A percentile compares a stretch with the other conserved stretches of the same genome.
phyloP scores from a whole-genome alignment of 2,113 vertebrate genomes.

The Poecilia latipinna region DNA sequence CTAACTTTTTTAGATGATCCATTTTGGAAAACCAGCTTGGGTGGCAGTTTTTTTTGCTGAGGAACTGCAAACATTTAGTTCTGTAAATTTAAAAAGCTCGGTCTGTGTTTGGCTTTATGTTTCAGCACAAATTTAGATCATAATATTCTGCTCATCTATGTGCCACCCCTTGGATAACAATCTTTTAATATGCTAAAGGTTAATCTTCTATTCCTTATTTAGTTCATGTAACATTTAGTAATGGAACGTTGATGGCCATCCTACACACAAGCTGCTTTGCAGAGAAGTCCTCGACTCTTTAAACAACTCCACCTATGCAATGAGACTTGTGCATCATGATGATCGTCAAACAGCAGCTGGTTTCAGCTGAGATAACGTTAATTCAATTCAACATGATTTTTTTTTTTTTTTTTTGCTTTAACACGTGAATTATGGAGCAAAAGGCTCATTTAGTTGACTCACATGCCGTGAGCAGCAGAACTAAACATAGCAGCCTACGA shows the following conservation, averaged over 20 bases:
- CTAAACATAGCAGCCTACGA: constrained; percentile 59
- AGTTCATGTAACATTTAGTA: constrained; percentile 5
- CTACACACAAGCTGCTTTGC: constrained; percentile 16
- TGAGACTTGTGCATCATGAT: constrained; percentile 37
- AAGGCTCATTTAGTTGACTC: constrained; percentile 33
- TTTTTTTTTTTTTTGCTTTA: constrained; percentile 37
- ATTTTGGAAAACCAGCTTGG: background rate
- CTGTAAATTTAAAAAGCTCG: background rate
- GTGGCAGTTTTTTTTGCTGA: background rate
- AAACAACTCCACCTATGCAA: background rate
- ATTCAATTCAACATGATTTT: constrained; percentile 40
- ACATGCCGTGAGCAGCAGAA: constrained; percentile 35
- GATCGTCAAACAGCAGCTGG: constrained; percentile 44
- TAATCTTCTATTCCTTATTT: constrained; percentile 3
- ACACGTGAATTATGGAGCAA: constrained; percentile 65
- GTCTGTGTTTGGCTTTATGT: background rate
- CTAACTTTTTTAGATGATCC: background rate
- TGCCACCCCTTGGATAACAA: background rate
- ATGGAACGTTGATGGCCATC: background rate
- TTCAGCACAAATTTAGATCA: background rate
- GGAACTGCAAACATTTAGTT: background rate
- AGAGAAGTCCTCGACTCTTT: background rate
- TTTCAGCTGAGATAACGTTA: constrained; percentile 38
- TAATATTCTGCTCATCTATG: background rate
- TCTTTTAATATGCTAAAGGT: background rate